A percentile compares a stretch with the other conserved stretches of the same genome.
These are phyloP conservation scores for Malurus elegans DNA, from an alignment of 2,113 vertebrate species.

Conservation along the genomic window DNA sequence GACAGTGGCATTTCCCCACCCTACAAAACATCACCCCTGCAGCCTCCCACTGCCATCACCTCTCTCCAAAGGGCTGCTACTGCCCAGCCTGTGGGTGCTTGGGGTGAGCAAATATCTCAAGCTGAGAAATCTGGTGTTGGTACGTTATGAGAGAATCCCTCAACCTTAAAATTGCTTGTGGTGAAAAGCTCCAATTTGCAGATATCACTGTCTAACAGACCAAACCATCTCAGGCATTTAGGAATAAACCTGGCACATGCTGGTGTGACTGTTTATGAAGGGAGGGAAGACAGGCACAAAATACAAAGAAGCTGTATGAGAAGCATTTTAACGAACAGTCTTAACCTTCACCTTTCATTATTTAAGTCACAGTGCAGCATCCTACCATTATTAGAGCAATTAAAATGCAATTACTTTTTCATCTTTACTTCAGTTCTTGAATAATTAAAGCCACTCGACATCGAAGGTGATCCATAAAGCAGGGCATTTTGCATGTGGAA, in stretches of 20 bases:
- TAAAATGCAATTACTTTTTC: slow-evolving; percentile 67
- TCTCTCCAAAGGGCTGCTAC: not conserved
- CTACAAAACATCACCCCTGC: not conserved
- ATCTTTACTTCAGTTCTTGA: slow-evolving; percentile 54
- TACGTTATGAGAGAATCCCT: slow-evolving; percentile 37
- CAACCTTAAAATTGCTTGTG: slow-evolving; percentile 34
- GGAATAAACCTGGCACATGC: not conserved
- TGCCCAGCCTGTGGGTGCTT: not conserved
- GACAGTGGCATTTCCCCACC: not conserved
- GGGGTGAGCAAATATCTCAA: not conserved
- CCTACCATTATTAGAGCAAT: slow-evolving; percentile 62
- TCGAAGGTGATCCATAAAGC: slow-evolving; percentile 37
- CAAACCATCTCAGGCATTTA: not conserved
- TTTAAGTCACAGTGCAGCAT: slow-evolving; percentile 54
- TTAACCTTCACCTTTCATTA: slow-evolving; percentile 57
- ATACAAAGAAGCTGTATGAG: not conserved
- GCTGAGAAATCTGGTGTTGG: not conserved
- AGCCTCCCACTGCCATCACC: not conserved
- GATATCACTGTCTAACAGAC: not conserved
- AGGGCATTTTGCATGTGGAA: slow-evolving; percentile 18
- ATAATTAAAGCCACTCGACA: slow-evolving; percentile 54
- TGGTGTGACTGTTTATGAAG: not conserved
- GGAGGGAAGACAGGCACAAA: not conserved
- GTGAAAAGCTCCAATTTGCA: not conserved
- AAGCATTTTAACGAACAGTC: slow-evolving; percentile 15